phyloP scores from a whole-genome alignment of 2,888 invertebrate genomes.

The Ecliptopera silaceata region DNA sequence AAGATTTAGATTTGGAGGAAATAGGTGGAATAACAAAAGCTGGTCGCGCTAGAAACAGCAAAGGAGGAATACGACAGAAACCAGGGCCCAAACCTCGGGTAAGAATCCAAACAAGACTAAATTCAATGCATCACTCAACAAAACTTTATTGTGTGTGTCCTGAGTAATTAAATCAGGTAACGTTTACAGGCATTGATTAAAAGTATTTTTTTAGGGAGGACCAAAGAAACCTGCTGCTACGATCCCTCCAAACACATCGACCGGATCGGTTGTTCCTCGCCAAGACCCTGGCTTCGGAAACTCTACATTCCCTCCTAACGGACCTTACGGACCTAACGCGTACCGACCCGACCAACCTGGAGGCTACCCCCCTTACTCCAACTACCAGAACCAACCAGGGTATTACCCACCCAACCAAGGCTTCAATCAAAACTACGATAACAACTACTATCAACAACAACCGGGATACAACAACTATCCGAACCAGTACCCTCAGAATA shows the following conservation, averaged over 20 bases:
- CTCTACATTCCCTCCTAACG: conserved; percentile 60
- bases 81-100: conserved; percentile 21
- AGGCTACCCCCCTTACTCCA: conserved; percentile 69
- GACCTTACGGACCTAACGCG: conserved; percentile 58
- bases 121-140: not conserved
- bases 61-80: conserved; percentile 23
- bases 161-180: no score
- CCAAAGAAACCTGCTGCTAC: conserved; percentile 79
- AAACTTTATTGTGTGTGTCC: no score
- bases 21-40: conserved; percentile 82
- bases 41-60: conserved; percentile 48
- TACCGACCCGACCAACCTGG: conserved; percentile 62
- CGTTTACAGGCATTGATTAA: no score
- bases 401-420: conserved; percentile 79
- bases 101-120: not conserved
- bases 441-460: conserved; percentile 70
- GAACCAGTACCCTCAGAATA: conserved; percentile 68
- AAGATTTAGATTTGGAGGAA: conserved; percentile 92
- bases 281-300: conserved; percentile 56
- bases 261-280: conserved; percentile 48
- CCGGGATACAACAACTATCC: conserved; percentile 70
- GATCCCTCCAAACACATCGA: conserved; percentile 73
- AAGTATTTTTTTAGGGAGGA: conserved; percentile 55
- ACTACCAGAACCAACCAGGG: conserved; percentile 67
- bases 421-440: conserved; percentile 71